A percentile compares a stretch with the other conserved stretches of the same genome.
These are phyloP conservation scores for Kuschelorhynchus macadamiae DNA, from an alignment of 2,888 invertebrate species.

Conservation along the genomic window DNA sequence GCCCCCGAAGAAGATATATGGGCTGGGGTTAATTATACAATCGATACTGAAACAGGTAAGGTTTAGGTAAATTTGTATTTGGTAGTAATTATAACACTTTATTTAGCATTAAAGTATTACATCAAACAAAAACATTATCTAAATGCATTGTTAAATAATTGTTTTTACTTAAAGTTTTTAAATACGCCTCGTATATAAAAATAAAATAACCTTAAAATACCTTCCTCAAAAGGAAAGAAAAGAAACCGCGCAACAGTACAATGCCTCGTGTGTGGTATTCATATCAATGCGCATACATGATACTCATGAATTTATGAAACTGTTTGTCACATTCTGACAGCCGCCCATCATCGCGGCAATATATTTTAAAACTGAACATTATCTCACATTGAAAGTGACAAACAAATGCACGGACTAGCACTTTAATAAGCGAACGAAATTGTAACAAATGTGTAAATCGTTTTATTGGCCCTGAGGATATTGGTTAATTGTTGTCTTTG, in stretches of 20 bases:
- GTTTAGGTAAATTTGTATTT: too few relatives aligned
- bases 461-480: slow-evolving; percentile 32
- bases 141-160: too few relatives aligned
- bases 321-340: slow-evolving; percentile 49
- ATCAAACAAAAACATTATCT: too few relatives aligned
- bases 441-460: slow-evolving; percentile 31
- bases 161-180: too few relatives aligned
- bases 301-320: slow-evolving; percentile 42
- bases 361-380: slow-evolving; percentile 53
- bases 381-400: slow-evolving; percentile 35
- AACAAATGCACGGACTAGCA: slow-evolving; percentile 1
- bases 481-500: slow-evolving; percentile 38
- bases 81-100: too few relatives aligned
- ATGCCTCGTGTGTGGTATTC: slow-evolving; percentile 43
- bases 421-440: slow-evolving; percentile 38
- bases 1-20: slow-evolving; percentile 78
- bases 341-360: slow-evolving; percentile 50
- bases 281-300: slow-evolving; percentile 43
- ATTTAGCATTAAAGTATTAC: too few relatives aligned
- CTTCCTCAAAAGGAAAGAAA: neutral
- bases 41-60: slow-evolving; percentile 89
- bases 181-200: neutral
- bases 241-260: slow-evolving; percentile 22
- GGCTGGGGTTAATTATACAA: slow-evolving; percentile 86
- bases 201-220: slow-evolving; percentile 14